phyloP scores from a whole-genome alignment of 2,797 vertebrate species.

The Muraenolepis orangiensis region DNA sequence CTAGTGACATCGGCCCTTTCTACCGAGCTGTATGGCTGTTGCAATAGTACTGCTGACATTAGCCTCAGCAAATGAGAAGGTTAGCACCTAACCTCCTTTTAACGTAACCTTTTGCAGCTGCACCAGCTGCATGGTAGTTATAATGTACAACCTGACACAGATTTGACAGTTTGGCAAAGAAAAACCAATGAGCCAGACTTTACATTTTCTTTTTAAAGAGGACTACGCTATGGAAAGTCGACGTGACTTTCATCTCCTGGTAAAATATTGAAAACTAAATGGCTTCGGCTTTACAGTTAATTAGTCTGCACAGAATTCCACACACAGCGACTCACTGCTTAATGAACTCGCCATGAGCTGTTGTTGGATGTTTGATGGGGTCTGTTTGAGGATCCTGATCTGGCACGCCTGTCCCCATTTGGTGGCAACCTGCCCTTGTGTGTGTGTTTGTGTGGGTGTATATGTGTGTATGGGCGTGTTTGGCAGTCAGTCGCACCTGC shows the following conservation, averaged over 20 bases:
- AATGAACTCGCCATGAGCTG: background rate
- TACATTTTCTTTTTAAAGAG: background rate
- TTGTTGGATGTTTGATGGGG: background rate
- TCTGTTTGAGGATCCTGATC: background rate
- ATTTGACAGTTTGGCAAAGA: background rate
- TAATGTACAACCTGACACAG: background rate
- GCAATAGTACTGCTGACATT: too few species aligned
- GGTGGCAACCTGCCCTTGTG: background rate
- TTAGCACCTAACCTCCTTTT: background rate
- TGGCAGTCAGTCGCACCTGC: too few species aligned
- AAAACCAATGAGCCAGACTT: background rate
- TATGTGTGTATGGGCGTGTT: too few species aligned
- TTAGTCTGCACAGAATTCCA: conserved; percentile 30
- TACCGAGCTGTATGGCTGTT: too few species aligned
- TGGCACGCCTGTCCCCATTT: background rate
- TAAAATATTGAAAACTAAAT: conserved; percentile 50
- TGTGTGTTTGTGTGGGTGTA: too few species aligned
- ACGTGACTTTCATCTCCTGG: conserved; percentile 46
- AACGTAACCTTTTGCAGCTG: background rate
- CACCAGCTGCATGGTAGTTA: background rate
- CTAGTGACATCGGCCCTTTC: too few species aligned
- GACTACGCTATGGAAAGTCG: background rate
- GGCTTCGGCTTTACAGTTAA: conserved; percentile 52
- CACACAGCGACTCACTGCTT: background rate
- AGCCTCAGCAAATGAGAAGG: background rate